Evolutionary conservation across 2,113 vertebrate species (phyloP).

Genomic region (Rattus rattus): DNA sequence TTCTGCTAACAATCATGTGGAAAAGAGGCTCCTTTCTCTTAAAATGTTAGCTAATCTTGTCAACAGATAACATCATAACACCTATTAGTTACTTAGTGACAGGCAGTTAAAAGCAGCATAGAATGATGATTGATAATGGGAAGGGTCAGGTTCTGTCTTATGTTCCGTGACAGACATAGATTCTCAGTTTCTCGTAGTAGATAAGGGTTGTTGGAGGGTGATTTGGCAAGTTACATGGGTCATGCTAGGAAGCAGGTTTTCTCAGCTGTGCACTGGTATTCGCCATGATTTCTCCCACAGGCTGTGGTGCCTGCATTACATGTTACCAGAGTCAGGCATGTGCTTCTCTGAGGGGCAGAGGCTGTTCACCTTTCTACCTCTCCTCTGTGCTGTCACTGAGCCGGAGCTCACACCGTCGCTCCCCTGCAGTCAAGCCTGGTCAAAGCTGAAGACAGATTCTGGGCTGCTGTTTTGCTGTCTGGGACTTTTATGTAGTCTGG

Average conservation of each 20-base stretch:
- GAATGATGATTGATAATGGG: slow-evolving; percentile 6
- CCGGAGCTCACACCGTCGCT: neutral
- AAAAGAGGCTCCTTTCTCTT: neutral
- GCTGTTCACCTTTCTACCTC: neutral
- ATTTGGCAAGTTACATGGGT: neutral
- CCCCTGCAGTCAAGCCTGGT: no score
- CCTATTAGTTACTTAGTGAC: neutral
- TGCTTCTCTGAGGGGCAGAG: neutral
- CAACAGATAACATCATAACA: neutral
- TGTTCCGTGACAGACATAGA: slow-evolving; percentile 8
- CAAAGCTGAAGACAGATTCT: neutral
- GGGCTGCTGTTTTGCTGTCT: neutral
- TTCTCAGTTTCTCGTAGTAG: neutral
- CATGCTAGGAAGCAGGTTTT: neutral
- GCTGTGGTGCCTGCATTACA: neutral
- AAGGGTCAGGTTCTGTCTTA: neutral
- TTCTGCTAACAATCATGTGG: neutral
- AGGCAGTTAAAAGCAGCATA: neutral
- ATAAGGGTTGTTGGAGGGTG: neutral
- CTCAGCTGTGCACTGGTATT: neutral
- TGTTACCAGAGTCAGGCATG: neutral
- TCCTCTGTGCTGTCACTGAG: neutral
- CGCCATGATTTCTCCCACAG: neutral
- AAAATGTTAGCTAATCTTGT: neutral
- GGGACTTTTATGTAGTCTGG: neutral